Evolutionary conservation across 2,888 invertebrate species (phyloP), one percentile per base, ranked within the genome.

Genomic region (Allophyes oxyacanthae): DNA sequence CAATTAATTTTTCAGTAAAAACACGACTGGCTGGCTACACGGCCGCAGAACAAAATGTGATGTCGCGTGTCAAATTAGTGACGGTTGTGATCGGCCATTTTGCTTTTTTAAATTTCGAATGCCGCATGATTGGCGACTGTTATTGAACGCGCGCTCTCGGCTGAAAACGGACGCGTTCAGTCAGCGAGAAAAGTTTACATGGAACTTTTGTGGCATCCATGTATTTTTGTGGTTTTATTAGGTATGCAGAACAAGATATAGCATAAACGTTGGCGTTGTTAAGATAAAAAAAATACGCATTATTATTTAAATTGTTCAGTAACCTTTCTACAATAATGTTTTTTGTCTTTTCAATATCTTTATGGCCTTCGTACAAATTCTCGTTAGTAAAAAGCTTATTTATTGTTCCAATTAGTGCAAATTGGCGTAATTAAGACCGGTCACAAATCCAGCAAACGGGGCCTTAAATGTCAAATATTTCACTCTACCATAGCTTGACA

Each of bases 21-120:
- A 66, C 72, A 69, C 54, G 65, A 49, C 45, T 55, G 75, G 66
- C 66, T 73, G 68, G 56, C 51, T 62, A 72, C 83, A 83, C 86
- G 83, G 81, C 81, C 82, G 66, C 87, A 84, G 83, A 84, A 83
- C 85, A 88, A 71, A 87, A 88, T 90, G 87, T 88, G 87, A 91
- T 88, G 89, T 90, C 88, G 88, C 86, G 81, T 86, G 89, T 91
- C 91, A 91, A 88, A 92, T 92, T 92, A 91, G 88, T 88, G 83
- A 92, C 87, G 89, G 88, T 85, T 78, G 86, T 77, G 77, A 84
- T 82, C 85, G 75, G 80, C 84, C 89, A 88, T 91, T 89, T 88
- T 88, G 87, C 83, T 85, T 91, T 91, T 92, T 91, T 85, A 87
- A 90, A 90, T 87, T 90, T 87, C 79, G 87, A 87, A 86, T 77